A percentile compares a stretch with the other conserved stretches of the same genome.
Conservation (phyloP, 2,113 vertebrate species). For the Plecotus auritus region DNA sequence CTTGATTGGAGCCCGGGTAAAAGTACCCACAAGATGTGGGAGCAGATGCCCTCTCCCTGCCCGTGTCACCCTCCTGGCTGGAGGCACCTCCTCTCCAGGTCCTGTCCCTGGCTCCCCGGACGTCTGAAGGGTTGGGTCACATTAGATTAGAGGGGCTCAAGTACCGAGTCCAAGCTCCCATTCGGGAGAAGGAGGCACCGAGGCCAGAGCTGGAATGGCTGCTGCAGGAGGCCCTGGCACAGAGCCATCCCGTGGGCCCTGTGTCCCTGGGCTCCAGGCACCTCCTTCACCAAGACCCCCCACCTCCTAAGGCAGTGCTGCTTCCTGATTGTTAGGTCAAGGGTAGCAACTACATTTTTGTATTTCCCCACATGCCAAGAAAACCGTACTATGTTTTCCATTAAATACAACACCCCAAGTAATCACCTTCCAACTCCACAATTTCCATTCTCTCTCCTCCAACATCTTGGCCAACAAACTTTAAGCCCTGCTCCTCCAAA, state of each 20-base stretch:
- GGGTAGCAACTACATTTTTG: background rate
- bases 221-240: fast-evolving
- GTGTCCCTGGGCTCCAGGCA: background rate
- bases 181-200: background rate
- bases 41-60: background rate
- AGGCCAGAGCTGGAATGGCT: background rate
- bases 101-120: background rate
- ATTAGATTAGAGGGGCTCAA: background rate
- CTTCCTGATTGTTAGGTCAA: background rate
- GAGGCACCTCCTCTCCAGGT: background rate
- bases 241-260: background rate
- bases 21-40: background rate
- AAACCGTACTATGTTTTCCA: background rate
- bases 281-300: background rate
- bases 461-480: slow-evolving; percentile 94
- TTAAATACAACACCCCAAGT: background rate
- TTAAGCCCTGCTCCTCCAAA: slow-evolving; percentile 91
- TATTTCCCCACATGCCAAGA: background rate
- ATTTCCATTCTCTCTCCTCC: slow-evolving; percentile 97
- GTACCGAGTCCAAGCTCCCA: background rate
- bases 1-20: background rate
- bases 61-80: background rate
- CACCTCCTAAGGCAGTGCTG: background rate
- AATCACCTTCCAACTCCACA: slow-evolving; percentile 91
- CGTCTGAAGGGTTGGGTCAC: background rate